Conservation (phyloP, 2,113 vertebrate genomes). For the Muntiacus muntjak region DNA sequence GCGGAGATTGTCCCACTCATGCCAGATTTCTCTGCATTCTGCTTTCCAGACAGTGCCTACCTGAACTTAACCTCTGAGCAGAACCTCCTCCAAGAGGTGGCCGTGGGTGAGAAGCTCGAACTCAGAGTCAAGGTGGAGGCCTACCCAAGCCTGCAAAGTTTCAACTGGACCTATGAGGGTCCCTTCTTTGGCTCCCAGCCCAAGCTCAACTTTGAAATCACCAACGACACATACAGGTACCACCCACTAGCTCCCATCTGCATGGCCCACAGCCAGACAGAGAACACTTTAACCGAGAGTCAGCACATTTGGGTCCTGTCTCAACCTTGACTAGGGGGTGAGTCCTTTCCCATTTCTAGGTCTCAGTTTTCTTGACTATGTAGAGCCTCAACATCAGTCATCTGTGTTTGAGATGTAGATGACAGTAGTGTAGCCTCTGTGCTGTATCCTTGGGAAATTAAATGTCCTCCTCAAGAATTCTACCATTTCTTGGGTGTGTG, state of each 20-base stretch:
- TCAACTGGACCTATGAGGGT: slow-evolving; percentile 81
- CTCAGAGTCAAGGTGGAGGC: slow-evolving; percentile 87
- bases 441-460: neutral
- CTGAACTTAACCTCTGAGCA: slow-evolving; percentile 83
- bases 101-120: slow-evolving; percentile 82
- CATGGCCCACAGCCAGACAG: too few species aligned
- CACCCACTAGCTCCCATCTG: neutral
- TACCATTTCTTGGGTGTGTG: neutral
- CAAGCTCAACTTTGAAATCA: neutral
- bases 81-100: slow-evolving; percentile 80
- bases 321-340: neutral
- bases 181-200: slow-evolving; percentile 41
- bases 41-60: slow-evolving; percentile 86
- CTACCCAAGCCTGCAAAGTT: slow-evolving; percentile 84
- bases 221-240: slow-evolving; percentile 60
- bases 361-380: neutral
- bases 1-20: neutral
- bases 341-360: neutral
- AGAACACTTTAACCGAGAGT: neutral
- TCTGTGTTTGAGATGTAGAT: neutral
- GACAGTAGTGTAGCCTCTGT: neutral
- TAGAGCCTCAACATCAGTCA: neutral
- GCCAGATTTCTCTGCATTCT: slow-evolving; percentile 12
- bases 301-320: neutral
- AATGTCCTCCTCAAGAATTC: neutral